phyloP scores from a whole-genome alignment of 2,797 vertebrate genomes.

The Hydrocynus forskahlii region DNA sequence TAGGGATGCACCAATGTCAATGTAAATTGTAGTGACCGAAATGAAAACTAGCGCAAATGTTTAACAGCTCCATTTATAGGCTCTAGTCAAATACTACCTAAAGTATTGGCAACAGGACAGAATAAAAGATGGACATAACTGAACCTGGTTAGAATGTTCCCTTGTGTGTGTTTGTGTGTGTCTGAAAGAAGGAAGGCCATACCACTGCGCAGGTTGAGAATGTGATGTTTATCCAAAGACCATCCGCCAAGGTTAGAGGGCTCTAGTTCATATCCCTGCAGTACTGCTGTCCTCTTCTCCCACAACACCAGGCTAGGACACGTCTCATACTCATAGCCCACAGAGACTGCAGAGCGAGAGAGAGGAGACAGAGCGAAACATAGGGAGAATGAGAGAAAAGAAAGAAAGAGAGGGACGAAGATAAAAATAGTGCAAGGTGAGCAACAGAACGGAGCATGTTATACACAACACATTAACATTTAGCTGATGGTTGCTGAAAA shows the following conservation, averaged over 20 bases:
- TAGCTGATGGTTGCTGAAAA: not conserved
- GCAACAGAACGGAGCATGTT: no score
- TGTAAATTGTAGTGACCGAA: not conserved
- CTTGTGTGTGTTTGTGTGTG: conserved; percentile 7
- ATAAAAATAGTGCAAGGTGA: no score
- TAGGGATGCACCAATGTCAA: not conserved
- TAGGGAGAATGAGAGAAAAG: not conserved
- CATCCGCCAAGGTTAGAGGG: conserved; percentile 95
- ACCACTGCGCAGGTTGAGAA: conserved; percentile 95
- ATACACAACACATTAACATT: not conserved
- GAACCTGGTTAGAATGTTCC: not conserved
- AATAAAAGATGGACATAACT: not conserved
- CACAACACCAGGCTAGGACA: conserved; percentile 95
- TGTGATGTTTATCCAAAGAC: conserved; percentile 96
- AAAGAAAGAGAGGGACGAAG: not conserved
- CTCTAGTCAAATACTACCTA: not conserved
- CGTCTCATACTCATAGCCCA: conserved; percentile 97
- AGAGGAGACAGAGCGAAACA: not conserved
- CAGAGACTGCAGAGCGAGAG: conserved; percentile 82
- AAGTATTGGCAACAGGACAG: not conserved
- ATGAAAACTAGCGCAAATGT: conserved; percentile 3
- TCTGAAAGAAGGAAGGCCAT: conserved; percentile 52
- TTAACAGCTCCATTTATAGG: not conserved
- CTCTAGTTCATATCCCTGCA: conserved; percentile 96
- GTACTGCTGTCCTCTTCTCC: conserved; percentile 94